Base-by-base conservation (phyloP, 1,140 invertebrate species). In the Drosophila gunungcola region DNA sequence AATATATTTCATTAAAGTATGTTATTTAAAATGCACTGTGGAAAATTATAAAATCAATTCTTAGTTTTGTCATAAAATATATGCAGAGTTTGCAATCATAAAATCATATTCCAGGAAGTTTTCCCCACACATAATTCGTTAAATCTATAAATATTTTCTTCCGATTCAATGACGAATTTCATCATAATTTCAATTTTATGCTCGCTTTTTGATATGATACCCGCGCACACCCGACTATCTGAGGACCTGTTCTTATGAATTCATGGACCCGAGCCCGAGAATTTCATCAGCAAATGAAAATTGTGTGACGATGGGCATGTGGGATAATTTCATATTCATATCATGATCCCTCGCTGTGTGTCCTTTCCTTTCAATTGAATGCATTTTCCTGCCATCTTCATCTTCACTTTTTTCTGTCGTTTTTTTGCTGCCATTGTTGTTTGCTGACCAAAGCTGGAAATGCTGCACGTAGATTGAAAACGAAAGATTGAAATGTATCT, bases 401-500 rank as follows among this genome's bases (percentile, higher is more conserved):
- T 42, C 36, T 42, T 63, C 46, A 54, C 39, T 39, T 29, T 67
- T 54, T 51, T 76, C 67, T 29, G 32, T 70, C 42, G 42, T 38
- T 53, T 38, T 53, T 38, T 72, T 54, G 45, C 57, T 39, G 52
- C 49, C 65, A 58, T 69, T 80, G 75, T 68, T 77, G 58, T 57
- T 74, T 76, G 73, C 64, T 69, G 63, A 58, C 73, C 62, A 76
- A 58, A 76, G 62, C 52, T 39, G 61, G 32, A 25, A 63, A 39
- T 63, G 80, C 67, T 79, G 58, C 72, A 83, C 68, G 67, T 69
- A 86, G 83, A 88, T 86, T 86, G 78, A 86, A 81, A 64, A 58
- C 69, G 82, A 79, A 86, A 86, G 82, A 86, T 86, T 86, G 83
- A 88, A 88, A 83, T 88, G 83, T 86, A 86, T 86, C 75, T 82